Percentiles rank a stretch among this genome's conserved stretches.
Conservation (phyloP, 1,140 invertebrate species). For the Contarinia nasturtii region DNA sequence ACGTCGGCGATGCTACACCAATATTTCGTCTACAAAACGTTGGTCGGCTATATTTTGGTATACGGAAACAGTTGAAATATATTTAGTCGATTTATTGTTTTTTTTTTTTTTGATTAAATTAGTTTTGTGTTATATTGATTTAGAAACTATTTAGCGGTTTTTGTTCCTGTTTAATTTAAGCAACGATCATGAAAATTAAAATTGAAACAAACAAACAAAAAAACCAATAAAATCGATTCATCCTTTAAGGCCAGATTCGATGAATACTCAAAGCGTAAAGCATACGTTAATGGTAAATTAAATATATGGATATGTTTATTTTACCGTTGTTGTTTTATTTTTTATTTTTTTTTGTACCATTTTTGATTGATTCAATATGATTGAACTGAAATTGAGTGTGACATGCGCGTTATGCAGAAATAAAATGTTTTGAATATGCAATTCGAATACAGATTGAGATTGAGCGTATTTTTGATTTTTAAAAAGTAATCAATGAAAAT, state of each 20-base stretch:
- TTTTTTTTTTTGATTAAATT: background rate
- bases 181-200: no score
- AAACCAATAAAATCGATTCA: background rate
- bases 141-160: background rate
- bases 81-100: background rate
- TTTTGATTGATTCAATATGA: background rate
- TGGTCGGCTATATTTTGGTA: constrained; percentile 15
- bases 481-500: no score
- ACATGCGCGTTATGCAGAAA: background rate
- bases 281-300: no score
- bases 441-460: background rate
- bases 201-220: background rate
- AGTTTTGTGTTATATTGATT: background rate
- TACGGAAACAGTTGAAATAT: background rate
- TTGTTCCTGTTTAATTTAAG: background rate
- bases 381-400: background rate
- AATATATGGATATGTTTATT: no score
- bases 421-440: background rate
- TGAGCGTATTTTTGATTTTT: background rate
- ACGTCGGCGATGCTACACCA: constrained; percentile 22
- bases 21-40: constrained; percentile 25
- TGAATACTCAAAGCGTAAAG: no score
- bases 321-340: no score
- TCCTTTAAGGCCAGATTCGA: no score
- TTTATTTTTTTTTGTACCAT: no score